phyloP scores from a whole-genome alignment of 2,797 vertebrate genomes.

The Triplophysa bombifrons region DNA sequence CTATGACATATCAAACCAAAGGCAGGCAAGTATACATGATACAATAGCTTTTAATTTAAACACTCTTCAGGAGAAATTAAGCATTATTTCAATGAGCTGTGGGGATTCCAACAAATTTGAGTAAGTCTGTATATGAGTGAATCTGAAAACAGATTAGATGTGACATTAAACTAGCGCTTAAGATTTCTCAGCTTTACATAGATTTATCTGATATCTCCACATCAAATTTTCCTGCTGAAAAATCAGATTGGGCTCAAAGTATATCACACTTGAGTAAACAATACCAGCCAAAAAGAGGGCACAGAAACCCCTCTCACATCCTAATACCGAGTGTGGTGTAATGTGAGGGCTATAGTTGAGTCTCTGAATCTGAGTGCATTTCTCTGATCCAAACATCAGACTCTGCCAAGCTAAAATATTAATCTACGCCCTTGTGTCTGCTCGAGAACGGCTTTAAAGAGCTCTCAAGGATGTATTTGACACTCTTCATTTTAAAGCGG shows the following conservation, averaged over 20 bases:
- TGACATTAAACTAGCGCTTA: neutral
- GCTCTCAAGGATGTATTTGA: constrained; percentile 20
- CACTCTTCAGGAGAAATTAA: too few species aligned
- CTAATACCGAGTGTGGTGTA: constrained; percentile 4
- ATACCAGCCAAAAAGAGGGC: neutral
- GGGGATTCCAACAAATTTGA: too few species aligned
- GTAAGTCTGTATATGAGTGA: neutral
- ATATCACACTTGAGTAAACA: constrained; percentile 14
- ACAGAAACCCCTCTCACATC: constrained; percentile 20
- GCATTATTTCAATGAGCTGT: too few species aligned
- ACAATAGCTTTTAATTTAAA: too few species aligned
- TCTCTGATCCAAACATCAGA: constrained; percentile 34
- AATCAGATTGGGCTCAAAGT: constrained; percentile 21
- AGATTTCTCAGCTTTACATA: neutral
- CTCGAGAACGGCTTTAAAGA: constrained; percentile 29
- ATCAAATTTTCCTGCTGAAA: constrained; percentile 18
- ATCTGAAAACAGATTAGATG: neutral
- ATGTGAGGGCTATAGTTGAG: constrained; percentile 6
- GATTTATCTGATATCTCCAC: neutral
- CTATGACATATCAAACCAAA: too few species aligned
- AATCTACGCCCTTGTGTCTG: constrained; percentile 21
- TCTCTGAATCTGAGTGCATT: neutral
- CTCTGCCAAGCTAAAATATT: constrained; percentile 43
- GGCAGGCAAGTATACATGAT: too few species aligned
- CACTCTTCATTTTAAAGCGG: constrained; percentile 17